Evolutionary conservation across 2,113 vertebrate genomes (phyloP), one percentile per base, ranked within the genome.

Genomic region (Chionis minor): DNA sequence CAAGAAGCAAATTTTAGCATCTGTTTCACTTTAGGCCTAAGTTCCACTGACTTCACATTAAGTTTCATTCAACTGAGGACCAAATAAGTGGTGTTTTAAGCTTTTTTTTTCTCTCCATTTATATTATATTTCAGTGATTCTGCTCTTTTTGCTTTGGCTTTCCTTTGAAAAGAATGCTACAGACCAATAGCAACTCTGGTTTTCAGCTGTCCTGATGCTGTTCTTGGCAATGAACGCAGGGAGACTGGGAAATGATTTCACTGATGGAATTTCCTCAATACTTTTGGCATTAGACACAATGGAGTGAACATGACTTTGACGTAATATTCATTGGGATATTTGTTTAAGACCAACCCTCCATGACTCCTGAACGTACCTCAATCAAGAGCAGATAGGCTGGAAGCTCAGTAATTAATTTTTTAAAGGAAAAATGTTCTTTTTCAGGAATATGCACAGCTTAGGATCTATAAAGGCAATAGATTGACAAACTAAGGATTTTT

Each of bases 241-340:
- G 66, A 95, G 89, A 77, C 83, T 79, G 81, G 62, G 94, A 94
- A 92, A 75, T n/a, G 0, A 82, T 86, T 95, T 86, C 93, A 49
- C 55, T 84, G 80, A 61, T 90, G 86, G 88, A 96, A 95, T 95
- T 97, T 97, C 96, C 96, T 96, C 73, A 95, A 94, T 97, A 28
- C 90, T 35, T 93, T 95, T 90, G 70, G 59, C 89, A 92, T 96
- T 86, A 92, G 66, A 92, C 89, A 96, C 88, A 96, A 91, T 67
- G 42, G 61, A 75, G 63, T 74, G 89, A 93, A 35, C 40, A 23
- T 8, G 35, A 82, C 93, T 96, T 91, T 96, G 95, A 97, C 84
- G 78, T 90, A 93, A 83, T 23, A 74, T 86, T 89, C 47, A 66
- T 24, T 80, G 56, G 56, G 9, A 19, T 95, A 94, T 97, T 97